phyloP scores from a whole-genome alignment of 1,140 invertebrate species.

The Neodiprion fabricii region DNA sequence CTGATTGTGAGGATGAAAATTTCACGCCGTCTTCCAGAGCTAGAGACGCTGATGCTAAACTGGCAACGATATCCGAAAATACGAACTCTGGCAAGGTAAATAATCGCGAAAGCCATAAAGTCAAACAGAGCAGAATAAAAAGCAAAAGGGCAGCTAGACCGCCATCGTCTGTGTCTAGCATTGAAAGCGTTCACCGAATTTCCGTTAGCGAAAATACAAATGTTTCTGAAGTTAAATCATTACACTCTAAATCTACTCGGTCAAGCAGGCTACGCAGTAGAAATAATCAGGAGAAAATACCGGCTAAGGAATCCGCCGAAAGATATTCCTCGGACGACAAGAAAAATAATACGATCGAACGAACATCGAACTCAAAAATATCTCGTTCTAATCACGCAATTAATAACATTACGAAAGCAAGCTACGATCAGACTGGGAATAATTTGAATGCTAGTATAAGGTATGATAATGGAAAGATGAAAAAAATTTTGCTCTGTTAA shows the following conservation, averaged over 20 bases:
- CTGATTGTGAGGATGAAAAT: background rate
- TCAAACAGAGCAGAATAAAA: background rate
- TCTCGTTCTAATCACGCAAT: background rate
- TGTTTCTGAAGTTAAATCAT: background rate
- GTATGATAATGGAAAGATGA: background rate
- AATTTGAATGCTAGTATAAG: background rate
- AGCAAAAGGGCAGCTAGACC: background rate
- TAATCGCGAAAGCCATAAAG: background rate
- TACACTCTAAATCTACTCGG: background rate
- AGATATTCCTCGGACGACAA: background rate
- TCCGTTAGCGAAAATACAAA: background rate
- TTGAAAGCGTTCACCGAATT: background rate
- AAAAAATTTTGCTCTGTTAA: background rate
- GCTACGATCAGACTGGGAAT: background rate
- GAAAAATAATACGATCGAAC: background rate
- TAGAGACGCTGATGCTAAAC: background rate
- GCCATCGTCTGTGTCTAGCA: conserved; percentile 3
- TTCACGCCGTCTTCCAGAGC: background rate
- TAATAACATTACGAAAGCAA: background rate
- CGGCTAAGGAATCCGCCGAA: background rate
- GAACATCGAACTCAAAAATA: background rate
- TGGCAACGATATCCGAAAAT: conserved; percentile 2
- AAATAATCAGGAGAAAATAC: background rate
- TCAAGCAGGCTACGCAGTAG: background rate
- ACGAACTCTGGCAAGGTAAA: background rate